Conservation (phyloP, 2,888 invertebrate genomes). For the Epistrophe grossulariae region DNA sequence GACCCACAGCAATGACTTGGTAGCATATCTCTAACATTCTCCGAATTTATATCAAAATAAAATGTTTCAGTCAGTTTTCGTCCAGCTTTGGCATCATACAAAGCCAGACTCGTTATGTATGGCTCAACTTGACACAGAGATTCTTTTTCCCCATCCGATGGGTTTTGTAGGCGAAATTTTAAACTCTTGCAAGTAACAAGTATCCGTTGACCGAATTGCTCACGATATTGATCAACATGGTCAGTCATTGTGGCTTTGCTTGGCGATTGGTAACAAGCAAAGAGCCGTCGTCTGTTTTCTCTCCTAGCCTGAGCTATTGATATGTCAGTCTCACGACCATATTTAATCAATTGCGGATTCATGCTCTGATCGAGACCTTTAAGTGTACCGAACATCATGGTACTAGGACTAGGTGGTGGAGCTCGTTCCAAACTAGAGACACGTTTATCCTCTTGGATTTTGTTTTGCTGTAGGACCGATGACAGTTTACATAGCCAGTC, state of each 20-base stretch:
- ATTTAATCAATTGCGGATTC: constrained; percentile 95
- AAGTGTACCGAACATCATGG: constrained; percentile 91
- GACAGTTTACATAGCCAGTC: constrained; percentile 94
- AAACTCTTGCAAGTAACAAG: constrained; percentile 93
- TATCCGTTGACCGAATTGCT: constrained; percentile 94
- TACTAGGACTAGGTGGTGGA: constrained; percentile 86
- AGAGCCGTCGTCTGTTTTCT: constrained; percentile 92
- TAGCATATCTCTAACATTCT: constrained; percentile 87
- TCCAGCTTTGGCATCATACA: constrained; percentile 95
- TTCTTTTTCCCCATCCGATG: constrained; percentile 89
- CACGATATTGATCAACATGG: constrained; percentile 90
- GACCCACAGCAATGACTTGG: constrained; percentile 77
- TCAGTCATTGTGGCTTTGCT: constrained; percentile 84
- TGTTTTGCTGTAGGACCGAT: constrained; percentile 93
- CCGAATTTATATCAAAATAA: constrained; percentile 93
- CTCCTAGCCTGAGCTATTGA: constrained; percentile 92
- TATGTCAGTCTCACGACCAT: constrained; percentile 95
- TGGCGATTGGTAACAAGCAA: constrained; percentile 87
- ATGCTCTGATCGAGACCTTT: constrained; percentile 95
- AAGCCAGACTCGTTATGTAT: constrained; percentile 93
- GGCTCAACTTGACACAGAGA: constrained; percentile 92
- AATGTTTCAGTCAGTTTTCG: constrained; percentile 97
- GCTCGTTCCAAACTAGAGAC: constrained; percentile 87
- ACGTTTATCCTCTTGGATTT: constrained; percentile 91
- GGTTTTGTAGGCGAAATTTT: constrained; percentile 91